Conservation (phyloP, 2,888 invertebrate genomes). For the Drosophila glabriapex region DNA sequence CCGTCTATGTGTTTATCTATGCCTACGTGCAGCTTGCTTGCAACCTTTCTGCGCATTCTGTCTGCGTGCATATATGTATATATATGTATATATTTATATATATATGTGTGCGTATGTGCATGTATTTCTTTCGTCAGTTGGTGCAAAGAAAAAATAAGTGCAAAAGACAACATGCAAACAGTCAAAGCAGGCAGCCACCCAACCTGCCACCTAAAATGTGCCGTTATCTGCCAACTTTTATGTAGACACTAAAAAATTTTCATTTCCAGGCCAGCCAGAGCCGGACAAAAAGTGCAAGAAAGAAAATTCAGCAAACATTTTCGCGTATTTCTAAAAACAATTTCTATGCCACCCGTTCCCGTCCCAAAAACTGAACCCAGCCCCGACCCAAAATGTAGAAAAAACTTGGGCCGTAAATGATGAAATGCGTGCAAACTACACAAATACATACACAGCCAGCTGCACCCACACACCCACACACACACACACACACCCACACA, state of each 20-base stretch:
- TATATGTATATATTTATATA: not conserved
- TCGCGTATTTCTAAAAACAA: conserved; percentile 83
- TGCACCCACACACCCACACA: conserved; percentile 42
- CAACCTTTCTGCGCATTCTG: conserved; percentile 30
- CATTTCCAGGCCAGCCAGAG: conserved; percentile 67
- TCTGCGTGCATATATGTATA: conserved; percentile 21
- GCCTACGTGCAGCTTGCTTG: conserved; percentile 57
- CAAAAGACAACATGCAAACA: conserved; percentile 62
- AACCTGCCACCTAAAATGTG: conserved; percentile 21
- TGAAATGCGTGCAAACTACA: conserved; percentile 81
- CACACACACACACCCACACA: conserved; percentile 33
- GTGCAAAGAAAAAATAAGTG: conserved; percentile 49
- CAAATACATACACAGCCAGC: conserved; percentile 50
- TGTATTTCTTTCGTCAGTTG: conserved; percentile 50
- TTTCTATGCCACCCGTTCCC: conserved; percentile 60
- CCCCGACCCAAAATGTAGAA: not conserved
- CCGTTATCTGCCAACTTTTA: conserved; percentile 72
- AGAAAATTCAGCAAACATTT: conserved; percentile 71
- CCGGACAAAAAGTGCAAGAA: conserved; percentile 16
- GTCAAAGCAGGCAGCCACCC: conserved; percentile 62
- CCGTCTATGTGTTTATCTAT: conserved; percentile 66
- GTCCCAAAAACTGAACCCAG: not conserved
- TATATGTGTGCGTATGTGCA: not conserved
- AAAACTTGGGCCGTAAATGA: conserved; percentile 66
- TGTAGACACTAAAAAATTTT: conserved; percentile 79